A percentile compares a stretch with the other conserved stretches of the same genome.
These are phyloP conservation scores for Hydrolagus affinis DNA, from an alignment of 2,113 vertebrate species.

Conservation along the genomic window DNA sequence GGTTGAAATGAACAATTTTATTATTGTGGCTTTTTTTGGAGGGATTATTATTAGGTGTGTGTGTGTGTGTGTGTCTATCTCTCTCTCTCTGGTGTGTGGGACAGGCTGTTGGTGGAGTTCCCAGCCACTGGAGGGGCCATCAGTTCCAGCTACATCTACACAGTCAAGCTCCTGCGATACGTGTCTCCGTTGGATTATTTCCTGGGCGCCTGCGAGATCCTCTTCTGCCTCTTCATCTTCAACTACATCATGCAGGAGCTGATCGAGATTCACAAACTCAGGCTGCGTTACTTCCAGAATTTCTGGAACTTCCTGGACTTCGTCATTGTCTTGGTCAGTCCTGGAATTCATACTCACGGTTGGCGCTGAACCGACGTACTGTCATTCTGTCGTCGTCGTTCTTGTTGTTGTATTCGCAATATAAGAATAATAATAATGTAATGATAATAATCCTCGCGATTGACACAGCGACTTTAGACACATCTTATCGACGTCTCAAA, in stretches of 20 bases:
- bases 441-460: no score
- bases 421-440: no score
- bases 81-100: conserved; percentile 34
- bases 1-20: no score
- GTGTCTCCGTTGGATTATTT: conserved; percentile 43
- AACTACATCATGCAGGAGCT: conserved; percentile 43
- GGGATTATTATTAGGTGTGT: no score
- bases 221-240: conserved; percentile 49
- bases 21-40: no score
- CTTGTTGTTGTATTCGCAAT: no score
- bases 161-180: conserved; percentile 49
- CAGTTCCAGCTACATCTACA: conserved; percentile 49
- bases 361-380: no score
- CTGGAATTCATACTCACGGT: neutral
- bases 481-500: no score
- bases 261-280: conserved; percentile 42
- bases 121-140: conserved; percentile 48
- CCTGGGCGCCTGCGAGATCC: conserved; percentile 50
- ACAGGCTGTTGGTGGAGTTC: conserved; percentile 56
- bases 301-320: conserved; percentile 53
- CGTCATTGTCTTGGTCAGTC: conserved; percentile 48
- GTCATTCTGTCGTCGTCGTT: no score
- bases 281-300: conserved; percentile 45
- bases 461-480: no score
- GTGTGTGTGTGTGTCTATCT: no score